Evolutionary conservation across 2,797 vertebrate species (phyloP).

Genomic region (Coranthus polyacanthus): DNA sequence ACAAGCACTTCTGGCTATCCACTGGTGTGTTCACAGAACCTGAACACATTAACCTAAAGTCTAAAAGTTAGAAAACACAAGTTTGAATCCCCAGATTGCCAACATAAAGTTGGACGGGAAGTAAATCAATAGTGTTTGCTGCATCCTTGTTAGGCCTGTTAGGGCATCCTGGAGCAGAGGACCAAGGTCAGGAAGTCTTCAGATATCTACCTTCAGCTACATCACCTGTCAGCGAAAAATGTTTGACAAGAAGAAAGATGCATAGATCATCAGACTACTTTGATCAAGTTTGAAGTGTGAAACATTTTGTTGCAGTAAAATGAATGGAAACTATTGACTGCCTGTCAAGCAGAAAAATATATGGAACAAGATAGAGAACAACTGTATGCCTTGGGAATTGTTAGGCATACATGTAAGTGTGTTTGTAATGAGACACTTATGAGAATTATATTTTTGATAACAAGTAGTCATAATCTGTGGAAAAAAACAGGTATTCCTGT

Average conservation of each 20-base stretch:
- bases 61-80: constrained; percentile 44
- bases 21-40: constrained; percentile 71
- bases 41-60: constrained; percentile 29
- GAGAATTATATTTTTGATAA: not conserved
- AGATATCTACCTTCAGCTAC: constrained; percentile 7
- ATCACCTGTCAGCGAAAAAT: not conserved
- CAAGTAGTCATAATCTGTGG: not conserved
- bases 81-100: constrained; percentile 7
- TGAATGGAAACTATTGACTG: not conserved
- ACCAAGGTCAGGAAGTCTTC: constrained; percentile 8
- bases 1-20: constrained; percentile 71
- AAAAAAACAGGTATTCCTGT: not conserved
- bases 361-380: not conserved
- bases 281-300: not conserved
- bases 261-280: not conserved
- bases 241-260: constrained; percentile 12
- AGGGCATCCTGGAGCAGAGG: constrained; percentile 29
- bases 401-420: not conserved
- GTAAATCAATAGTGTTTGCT: constrained; percentile 26
- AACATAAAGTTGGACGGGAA: constrained; percentile 10
- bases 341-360: not conserved
- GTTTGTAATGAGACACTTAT: constrained; percentile 1
- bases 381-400: not conserved
- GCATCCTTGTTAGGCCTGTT: not conserved
- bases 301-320: not conserved